These are phyloP conservation scores for Rhopalosiphum nymphaeae DNA, from an alignment of 2,888 invertebrate genomes.

Conservation along the genomic window DNA sequence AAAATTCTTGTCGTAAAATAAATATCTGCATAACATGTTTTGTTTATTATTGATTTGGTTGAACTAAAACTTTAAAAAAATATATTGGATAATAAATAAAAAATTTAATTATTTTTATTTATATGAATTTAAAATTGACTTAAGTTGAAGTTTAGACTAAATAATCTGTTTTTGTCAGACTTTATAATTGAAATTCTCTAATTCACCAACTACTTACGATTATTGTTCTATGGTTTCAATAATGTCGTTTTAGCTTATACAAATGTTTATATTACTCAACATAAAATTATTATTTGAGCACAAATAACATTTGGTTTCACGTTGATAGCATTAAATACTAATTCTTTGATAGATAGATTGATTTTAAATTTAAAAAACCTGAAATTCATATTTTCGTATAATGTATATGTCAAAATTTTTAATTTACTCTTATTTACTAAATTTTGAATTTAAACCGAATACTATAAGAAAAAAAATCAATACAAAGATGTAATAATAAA, in stretches of 20 bases:
- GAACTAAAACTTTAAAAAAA: no score
- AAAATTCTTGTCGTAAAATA: no score
- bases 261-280: background rate
- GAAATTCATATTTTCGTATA: background rate
- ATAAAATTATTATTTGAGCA: background rate
- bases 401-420: background rate
- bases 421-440: background rate
- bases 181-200: background rate
- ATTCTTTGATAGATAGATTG: background rate
- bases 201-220: background rate
- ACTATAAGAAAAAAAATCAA: background rate
- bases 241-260: background rate
- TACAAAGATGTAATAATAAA: background rate
- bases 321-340: background rate
- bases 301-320: background rate
- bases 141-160: background rate
- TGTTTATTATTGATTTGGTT: no score
- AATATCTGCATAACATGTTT: no score
- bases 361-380: conserved; percentile 1
- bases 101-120: background rate
- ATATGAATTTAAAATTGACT: background rate
- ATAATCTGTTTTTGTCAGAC: background rate
- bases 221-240: background rate
- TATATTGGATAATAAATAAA: background rate
- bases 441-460: background rate